Evolutionary conservation across 2,113 vertebrate species (phyloP).

Genomic region (Pseudopipra pipra): DNA sequence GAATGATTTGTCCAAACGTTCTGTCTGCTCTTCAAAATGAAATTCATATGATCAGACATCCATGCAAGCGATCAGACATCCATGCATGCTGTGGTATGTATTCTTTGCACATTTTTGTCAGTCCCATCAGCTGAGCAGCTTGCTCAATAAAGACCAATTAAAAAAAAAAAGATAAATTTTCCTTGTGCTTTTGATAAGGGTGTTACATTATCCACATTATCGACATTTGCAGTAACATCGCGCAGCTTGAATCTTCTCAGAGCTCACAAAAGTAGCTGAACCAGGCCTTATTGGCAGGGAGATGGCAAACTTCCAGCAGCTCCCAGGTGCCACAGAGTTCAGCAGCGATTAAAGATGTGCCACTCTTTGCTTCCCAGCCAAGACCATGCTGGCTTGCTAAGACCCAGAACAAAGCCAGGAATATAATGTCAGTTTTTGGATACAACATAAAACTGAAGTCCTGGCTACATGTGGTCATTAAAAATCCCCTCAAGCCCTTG

Average conservation of each 20-base stretch:
- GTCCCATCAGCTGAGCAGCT: neutral
- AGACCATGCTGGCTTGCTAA: neutral
- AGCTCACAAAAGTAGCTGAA: neutral
- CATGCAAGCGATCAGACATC: neutral
- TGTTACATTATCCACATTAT: neutral
- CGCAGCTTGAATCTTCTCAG: neutral
- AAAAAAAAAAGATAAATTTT: neutral
- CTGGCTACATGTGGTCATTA: neutral
- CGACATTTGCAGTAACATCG: neutral
- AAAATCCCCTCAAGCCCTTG: neutral
- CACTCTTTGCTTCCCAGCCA: neutral
- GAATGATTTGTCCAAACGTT: neutral
- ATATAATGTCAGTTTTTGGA: neutral
- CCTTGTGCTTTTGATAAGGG: neutral
- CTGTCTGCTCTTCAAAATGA: slow-evolving; percentile 30
- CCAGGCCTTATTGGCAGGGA: neutral
- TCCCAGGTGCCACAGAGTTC: neutral
- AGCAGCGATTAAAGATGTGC: neutral
- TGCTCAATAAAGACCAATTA: neutral
- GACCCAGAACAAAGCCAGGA: neutral
- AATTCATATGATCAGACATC: slow-evolving; percentile 17
- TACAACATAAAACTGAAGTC: neutral
- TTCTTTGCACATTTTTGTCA: neutral
- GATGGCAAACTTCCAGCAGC: neutral
- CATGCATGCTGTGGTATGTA: neutral